These are phyloP conservation scores for Desoria tigrina DNA, from an alignment of 2,888 invertebrate genomes.

Conservation along the genomic window DNA sequence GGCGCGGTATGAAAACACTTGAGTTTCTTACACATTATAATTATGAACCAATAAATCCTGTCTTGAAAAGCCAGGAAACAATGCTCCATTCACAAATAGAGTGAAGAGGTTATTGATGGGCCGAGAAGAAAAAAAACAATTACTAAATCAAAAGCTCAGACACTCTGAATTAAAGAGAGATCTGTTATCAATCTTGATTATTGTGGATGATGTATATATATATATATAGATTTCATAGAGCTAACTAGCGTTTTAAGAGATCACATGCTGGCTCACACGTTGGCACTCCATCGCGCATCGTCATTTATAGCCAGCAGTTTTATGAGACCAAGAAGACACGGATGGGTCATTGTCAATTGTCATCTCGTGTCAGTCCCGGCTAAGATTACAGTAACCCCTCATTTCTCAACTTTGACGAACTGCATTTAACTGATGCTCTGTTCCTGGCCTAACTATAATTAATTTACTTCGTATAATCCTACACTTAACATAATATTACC, in stretches of 20 bases:
- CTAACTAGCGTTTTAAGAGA: neutral
- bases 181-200: slow-evolving; percentile 1
- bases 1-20: no score
- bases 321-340: neutral
- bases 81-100: no score
- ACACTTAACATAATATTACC: no score
- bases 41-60: no score
- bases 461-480: no score
- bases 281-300: neutral
- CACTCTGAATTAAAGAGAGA: neutral
- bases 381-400: neutral
- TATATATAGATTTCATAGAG: neutral
- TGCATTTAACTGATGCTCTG: no score
- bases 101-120: no score
- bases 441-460: no score
- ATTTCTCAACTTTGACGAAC: neutral
- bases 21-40: no score
- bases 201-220: no score
- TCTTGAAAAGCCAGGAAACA: no score
- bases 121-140: no score
- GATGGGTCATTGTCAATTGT: neutral
- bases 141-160: slow-evolving; percentile 3
- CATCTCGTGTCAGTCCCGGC: neutral
- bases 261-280: neutral
- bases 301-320: neutral